Evolutionary conservation across 2,888 invertebrate species (phyloP).

Genomic region (Geophilus truncorum): DNA sequence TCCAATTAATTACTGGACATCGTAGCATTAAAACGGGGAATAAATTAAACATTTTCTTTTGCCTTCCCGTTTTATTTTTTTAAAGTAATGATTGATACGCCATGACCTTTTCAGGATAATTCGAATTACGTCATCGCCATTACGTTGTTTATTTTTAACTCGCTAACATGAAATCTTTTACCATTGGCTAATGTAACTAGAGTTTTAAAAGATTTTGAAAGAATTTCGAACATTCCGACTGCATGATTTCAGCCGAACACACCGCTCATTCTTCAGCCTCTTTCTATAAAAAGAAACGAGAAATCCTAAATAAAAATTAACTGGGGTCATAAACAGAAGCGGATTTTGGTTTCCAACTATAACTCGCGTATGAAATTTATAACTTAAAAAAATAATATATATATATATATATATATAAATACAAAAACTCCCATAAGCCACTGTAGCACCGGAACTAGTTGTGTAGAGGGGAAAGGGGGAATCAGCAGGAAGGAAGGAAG

Average conservation of each 20-base stretch:
- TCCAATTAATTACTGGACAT: too few relatives aligned
- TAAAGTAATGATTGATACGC: too few relatives aligned
- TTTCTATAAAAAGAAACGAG: neutral
- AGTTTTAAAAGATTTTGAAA: neutral
- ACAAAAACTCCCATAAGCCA: too few relatives aligned
- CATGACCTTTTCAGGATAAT: too few relatives aligned
- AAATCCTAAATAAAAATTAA: neutral
- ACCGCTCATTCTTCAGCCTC: neutral
- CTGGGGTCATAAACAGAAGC: neutral
- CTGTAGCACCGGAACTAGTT: neutral
- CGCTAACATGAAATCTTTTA: neutral
- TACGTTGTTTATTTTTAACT: neutral
- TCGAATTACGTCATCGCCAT: neutral
- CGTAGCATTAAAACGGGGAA: too few relatives aligned
- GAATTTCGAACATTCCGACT: neutral
- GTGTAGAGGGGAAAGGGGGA: neutral
- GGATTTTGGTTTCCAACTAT: too few relatives aligned
- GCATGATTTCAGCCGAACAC: neutral
- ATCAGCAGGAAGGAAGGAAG: neutral
- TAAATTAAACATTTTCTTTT: too few relatives aligned
- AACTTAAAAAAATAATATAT: too few relatives aligned
- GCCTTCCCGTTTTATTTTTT: too few relatives aligned
- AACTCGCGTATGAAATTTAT: neutral
- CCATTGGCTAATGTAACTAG: too few relatives aligned
- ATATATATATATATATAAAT: too few relatives aligned